A percentile compares a stretch with the other conserved stretches of the same genome.
Conservation (phyloP, 2,797 vertebrate species). For the Acridotheres tristis region DNA sequence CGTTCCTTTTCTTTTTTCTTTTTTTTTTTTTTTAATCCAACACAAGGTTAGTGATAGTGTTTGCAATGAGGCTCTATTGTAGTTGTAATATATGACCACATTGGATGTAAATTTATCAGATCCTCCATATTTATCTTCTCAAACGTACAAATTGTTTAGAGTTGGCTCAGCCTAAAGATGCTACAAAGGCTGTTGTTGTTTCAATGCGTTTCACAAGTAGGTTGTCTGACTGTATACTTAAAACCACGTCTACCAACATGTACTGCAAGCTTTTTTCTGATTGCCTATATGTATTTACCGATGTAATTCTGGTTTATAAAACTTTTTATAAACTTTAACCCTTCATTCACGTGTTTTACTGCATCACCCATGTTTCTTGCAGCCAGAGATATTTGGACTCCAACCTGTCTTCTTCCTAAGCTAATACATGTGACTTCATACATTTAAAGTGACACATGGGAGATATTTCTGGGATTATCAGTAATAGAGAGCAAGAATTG, state of each 20-base stretch:
- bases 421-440: background rate
- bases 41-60: background rate
- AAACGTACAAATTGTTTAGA: background rate
- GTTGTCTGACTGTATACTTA: background rate
- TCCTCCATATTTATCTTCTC: background rate
- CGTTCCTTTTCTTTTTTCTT: background rate
- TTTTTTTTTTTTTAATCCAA: background rate
- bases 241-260: background rate
- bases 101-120: background rate
- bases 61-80: background rate
- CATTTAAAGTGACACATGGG: background rate
- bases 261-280: background rate
- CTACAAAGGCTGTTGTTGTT: background rate
- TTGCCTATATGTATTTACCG: background rate
- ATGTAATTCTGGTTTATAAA: background rate
- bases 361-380: background rate
- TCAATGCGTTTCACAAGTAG: background rate
- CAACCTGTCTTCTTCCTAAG: background rate
- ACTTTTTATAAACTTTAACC: background rate
- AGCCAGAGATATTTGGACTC: background rate
- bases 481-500: background rate
- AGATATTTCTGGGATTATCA: background rate
- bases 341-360: background rate
- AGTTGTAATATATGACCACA: background rate
- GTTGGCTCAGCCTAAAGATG: background rate